Evolutionary conservation across 2,888 invertebrate genomes (phyloP), one percentile per base, ranked within the genome.

Genomic region (Resseliella maxima): DNA sequence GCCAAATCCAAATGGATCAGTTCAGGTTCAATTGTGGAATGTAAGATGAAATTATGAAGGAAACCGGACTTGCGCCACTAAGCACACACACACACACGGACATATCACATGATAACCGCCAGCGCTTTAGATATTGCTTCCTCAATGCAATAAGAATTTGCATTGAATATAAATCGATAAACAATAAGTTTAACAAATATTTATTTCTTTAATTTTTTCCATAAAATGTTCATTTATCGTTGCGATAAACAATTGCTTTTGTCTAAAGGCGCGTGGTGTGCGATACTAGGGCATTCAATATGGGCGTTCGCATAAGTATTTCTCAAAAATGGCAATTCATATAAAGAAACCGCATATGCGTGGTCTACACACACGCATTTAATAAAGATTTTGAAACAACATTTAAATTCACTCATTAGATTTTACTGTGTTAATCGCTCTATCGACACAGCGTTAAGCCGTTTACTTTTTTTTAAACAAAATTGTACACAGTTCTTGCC

Each of bases 41-140:
- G 31, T 10, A 31, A 72, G 35, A 72, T 72, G 31, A 31, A 72
- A 72, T 35, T 31, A 72, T 31, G 24, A 35, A 15, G 31, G 15
- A 72, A 72, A 72, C 72, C 72, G 72, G 72, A 72, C 31, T 18
- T 31, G 31, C 72, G 72, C 72, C 72, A 59, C 24, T 24, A 59
- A 15, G 8, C 18, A 59, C 24, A 24, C 3, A n/a, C 59, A 59
- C 6, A n/a, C 59, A 59, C 24, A 24, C 24, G 15, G 21, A 50
- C 15, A 6, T 18, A 50, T 24, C 46, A 18, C 18, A 15, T 15
- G 8, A 18, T 50, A 18, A 18, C 59, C 59, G 59, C 31, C 5
- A 59, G 59, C 31, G 15, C 31, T 35, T 5, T n/a, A 31, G 35
- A 31, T 35, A 3, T 15, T 72, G 15, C 72, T 72, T 72, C 72